Evolutionary conservation across 2,797 vertebrate genomes (phyloP), one percentile per base, ranked within the genome.

Genomic region (Hemitrygon akajei): DNA sequence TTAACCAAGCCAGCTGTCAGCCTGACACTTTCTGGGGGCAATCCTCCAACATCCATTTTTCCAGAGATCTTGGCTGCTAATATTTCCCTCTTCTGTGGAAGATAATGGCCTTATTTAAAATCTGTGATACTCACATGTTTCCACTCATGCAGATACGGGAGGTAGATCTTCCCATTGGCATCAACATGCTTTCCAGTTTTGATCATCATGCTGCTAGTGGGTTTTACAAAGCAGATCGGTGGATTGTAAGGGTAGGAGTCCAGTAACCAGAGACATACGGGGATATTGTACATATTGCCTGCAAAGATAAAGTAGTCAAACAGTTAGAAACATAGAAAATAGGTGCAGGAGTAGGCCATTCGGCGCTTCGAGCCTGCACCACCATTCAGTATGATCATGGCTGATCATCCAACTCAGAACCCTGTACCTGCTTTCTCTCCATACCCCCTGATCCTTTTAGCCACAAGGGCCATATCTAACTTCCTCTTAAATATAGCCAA

Each of bases 171-270:
- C 94, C 99, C 99, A 77, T 99, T 99, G 94, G 98, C 98, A 95
- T 99, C 98, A 16, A 99, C 98, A 94, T 99, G 99, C 91, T 99
- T 99, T 94, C 99, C 99, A 82, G 98, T 99, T 97, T 99, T 99
- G 95, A 99, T 99, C 96, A 99, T 99, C 99, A 99, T 99, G 84
- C 98, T 98, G 94, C 98, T 99, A 94, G 99, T 99, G 94, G 99
- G 99, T 96, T 99, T 99, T 94, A 99, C 99, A 96, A 99, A 99
- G 97, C 99, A 99, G 95, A 99, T 99, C 20, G 99, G 99, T 14
- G 99, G 98, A 94, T 99, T 99, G 97, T 97, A 99, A 73, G 99
- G 99, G 95, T 99, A 99, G 1, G 98, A 98, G 96, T 99, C 99
- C 96, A 99, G 96, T 94, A 99, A 96, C 99, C 99, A 99, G 93